These are phyloP conservation scores for Panulirus ornatus DNA, from an alignment of 1,140 invertebrate species.

Conservation along the genomic window DNA sequence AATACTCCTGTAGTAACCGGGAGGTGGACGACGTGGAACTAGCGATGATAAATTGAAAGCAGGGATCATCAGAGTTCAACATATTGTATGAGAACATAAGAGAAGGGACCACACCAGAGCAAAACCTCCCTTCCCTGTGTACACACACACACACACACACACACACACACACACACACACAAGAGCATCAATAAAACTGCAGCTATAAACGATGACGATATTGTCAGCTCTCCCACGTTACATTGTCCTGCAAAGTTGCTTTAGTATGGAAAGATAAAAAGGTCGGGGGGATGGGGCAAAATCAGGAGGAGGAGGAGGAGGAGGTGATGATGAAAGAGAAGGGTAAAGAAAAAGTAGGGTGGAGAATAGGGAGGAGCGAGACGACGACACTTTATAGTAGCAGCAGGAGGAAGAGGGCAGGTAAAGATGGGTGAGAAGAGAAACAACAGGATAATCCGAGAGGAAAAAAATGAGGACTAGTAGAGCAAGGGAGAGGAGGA, in stretches of 20 bases:
- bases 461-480: neutral
- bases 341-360: neutral
- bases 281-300: neutral
- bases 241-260: neutral
- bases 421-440: neutral
- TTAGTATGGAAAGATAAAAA: neutral
- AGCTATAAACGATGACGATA: neutral
- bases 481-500: neutral
- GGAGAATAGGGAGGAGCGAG: neutral
- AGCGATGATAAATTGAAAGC: too few species aligned
- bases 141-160: slow-evolving; percentile 18
- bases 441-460: neutral
- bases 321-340: neutral
- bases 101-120: too few species aligned
- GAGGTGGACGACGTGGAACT: too few species aligned
- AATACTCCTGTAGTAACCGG: too few species aligned
- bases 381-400: too few species aligned
- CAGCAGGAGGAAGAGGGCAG: neutral
- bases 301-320: neutral
- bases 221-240: neutral
- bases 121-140: too few species aligned
- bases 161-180: slow-evolving; percentile 36
- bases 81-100: too few species aligned
- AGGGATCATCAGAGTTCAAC: too few species aligned
- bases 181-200: neutral